phyloP scores from a whole-genome alignment of 1,140 invertebrate species.

The Manduca sexta region DNA sequence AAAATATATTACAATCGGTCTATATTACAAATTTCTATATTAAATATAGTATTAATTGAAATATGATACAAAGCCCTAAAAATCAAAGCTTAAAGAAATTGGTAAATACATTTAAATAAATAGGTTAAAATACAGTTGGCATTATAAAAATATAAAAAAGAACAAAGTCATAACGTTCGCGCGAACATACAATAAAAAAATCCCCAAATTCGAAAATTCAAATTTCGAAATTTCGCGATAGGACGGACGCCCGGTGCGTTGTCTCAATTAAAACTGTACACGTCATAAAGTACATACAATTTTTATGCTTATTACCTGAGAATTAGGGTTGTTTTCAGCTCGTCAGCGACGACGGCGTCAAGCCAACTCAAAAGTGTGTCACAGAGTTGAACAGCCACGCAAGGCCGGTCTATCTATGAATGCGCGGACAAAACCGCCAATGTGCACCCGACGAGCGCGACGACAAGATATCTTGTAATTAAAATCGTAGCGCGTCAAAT shows the following conservation, averaged over 20 bases:
- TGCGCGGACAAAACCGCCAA: constrained; percentile 48
- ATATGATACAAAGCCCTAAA: no score
- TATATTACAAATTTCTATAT: no score
- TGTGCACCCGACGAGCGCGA: constrained; percentile 8
- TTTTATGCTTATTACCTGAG: constrained; percentile 16
- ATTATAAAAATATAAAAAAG: no score
- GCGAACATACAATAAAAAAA: constrained; percentile 7
- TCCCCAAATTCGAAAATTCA: constrained; percentile 63
- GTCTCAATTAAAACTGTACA: constrained; percentile 65
- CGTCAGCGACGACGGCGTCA: constrained; percentile 40
- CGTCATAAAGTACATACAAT: constrained; percentile 5
- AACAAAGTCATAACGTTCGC: no score
- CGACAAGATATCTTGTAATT: not conserved
- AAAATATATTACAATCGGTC: no score
- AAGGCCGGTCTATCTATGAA: constrained; percentile 66
- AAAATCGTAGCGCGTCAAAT: not conserved
- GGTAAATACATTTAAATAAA: no score
- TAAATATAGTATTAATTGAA: no score
- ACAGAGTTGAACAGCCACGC: constrained; percentile 63
- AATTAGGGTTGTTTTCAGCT: constrained; percentile 34
- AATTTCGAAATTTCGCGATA: constrained; percentile 49
- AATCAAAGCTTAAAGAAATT: no score
- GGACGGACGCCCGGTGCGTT: constrained; percentile 34
- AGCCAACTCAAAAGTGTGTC: constrained; percentile 70
- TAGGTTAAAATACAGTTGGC: no score